Percentiles rank a stretch among this genome's conserved stretches.
Evolutionary conservation across 2,113 vertebrate genomes (phyloP).

Genomic region (Paracanthobrama guichenoti): DNA sequence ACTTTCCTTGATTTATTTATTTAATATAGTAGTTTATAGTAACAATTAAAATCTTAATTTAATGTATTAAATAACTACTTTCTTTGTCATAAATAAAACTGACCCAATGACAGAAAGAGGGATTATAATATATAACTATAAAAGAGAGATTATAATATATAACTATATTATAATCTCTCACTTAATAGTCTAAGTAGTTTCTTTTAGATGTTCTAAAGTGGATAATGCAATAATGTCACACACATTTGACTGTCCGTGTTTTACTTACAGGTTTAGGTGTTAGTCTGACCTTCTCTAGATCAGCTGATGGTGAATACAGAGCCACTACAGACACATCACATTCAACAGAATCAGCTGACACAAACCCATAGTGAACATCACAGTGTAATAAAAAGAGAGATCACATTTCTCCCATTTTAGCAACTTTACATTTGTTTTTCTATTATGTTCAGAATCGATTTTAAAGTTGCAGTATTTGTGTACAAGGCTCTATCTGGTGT

Average conservation of each 20-base stretch:
- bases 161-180: not conserved
- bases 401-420: no score
- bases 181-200: not conserved
- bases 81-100: not conserved
- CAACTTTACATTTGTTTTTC: no score
- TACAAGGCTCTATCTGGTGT: no score
- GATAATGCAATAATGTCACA: not conserved
- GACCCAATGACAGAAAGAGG: not conserved
- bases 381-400: no score
- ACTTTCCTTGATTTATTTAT: not conserved
- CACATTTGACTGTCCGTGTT: not conserved
- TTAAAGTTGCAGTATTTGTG: no score
- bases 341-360: no score
- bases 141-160: no score
- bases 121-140: no score
- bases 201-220: not conserved
- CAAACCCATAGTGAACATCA: no score
- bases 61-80: not conserved
- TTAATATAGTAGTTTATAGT: no score
- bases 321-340: not conserved
- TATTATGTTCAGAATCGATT: no score
- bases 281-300: not conserved
- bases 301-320: not conserved
- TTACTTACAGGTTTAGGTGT: not conserved
- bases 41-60: no score